These are phyloP conservation scores for Pilophorus perplexus DNA, from an alignment of 2,888 invertebrate species.

Conservation along the genomic window DNA sequence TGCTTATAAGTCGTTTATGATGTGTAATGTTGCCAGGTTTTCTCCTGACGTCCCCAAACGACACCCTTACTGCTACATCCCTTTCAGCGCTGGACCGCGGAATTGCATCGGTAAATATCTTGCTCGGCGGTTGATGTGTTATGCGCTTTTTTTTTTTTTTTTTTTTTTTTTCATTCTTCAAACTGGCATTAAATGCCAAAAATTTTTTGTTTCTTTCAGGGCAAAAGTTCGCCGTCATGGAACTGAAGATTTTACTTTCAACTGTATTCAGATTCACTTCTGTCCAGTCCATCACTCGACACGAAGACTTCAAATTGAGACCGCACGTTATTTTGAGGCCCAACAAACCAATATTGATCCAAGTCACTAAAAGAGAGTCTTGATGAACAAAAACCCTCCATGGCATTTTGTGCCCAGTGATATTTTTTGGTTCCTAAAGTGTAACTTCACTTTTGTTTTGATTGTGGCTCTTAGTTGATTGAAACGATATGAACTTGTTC, in stretches of 20 bases:
- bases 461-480: too few relatives aligned
- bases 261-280: conserved; percentile 47
- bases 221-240: conserved; percentile 50
- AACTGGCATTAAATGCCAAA: neutral
- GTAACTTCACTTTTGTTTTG: too few relatives aligned
- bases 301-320: conserved; percentile 25
- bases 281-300: conserved; percentile 44
- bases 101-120: conserved; percentile 37
- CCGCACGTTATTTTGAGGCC: conserved; percentile 28
- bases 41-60: conserved; percentile 15
- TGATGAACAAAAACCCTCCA: too few relatives aligned
- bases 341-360: conserved; percentile 26
- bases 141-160: too few relatives aligned
- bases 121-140: too few relatives aligned
- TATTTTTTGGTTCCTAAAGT: too few relatives aligned
- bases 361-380: conserved; percentile 4
- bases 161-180: neutral
- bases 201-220: conserved; percentile 49
- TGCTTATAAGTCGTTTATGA: too few relatives aligned
- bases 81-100: conserved; percentile 34
- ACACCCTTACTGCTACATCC: conserved; percentile 42
- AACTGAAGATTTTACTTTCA: conserved; percentile 49
- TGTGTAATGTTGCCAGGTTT: too few relatives aligned
- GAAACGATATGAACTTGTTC: too few relatives aligned
- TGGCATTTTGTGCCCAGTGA: too few relatives aligned